These are phyloP conservation scores for Dendrocopos noguchii DNA, from an alignment of 2,113 vertebrate genomes.

Conservation along the genomic window DNA sequence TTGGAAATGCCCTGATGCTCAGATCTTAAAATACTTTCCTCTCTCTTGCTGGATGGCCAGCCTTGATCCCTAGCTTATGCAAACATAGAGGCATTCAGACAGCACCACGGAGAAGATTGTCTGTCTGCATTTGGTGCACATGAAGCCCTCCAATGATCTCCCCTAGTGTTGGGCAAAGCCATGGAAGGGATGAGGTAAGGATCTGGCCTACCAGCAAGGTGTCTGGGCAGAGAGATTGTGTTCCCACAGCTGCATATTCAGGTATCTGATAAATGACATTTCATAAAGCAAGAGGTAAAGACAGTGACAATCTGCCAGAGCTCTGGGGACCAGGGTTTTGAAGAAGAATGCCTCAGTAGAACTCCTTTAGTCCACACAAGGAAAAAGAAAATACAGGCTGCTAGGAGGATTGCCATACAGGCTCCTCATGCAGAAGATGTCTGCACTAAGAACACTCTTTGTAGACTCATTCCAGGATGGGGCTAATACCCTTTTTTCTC, in stretches of 20 bases:
- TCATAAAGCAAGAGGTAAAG: not conserved
- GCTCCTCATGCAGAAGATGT: not conserved
- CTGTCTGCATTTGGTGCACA: not conserved
- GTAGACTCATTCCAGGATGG: not conserved
- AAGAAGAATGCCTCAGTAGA: not conserved
- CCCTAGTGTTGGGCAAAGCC: not conserved
- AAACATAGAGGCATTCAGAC: not conserved
- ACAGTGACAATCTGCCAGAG: not conserved
- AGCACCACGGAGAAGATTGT: not conserved
- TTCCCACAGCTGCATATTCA: not conserved
- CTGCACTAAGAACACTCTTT: not conserved
- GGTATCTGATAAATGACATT: not conserved
- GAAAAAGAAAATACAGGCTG: not conserved
- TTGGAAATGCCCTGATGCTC: not conserved
- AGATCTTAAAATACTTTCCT: not conserved
- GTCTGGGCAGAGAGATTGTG: not conserved
- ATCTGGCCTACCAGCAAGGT: not conserved
- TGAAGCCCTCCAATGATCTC: fast-evolving
- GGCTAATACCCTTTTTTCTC: not conserved
- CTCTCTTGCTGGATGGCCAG: not conserved
- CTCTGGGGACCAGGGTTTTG: not conserved
- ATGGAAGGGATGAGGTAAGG: not conserved
- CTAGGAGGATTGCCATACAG: not conserved
- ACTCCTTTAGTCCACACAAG: not conserved
- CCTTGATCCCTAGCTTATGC: too few species aligned